phyloP scores from a whole-genome alignment of 1,140 invertebrate genomes.

The Samia ricini region DNA sequence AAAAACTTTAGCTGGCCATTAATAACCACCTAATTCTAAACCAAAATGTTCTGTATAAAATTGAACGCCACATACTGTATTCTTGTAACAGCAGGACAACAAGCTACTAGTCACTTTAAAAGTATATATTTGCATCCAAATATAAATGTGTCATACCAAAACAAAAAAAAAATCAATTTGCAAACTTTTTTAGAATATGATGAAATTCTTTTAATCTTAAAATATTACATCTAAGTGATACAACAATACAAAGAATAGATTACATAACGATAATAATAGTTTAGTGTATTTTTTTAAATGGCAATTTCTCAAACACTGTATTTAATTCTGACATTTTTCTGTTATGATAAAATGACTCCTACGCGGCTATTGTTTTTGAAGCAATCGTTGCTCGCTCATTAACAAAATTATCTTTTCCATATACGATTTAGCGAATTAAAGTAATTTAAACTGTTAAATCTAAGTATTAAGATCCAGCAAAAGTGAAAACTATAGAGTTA shows the following conservation, averaged over 20 bases:
- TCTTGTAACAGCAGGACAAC: no score
- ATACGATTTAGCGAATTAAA: not conserved
- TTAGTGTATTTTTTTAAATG: not conserved
- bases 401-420: not conserved
- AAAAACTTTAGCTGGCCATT: no score
- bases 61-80: no score
- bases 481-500: not conserved
- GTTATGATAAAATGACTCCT: conserved; percentile 44
- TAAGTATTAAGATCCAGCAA: not conserved
- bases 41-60: no score
- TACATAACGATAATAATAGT: not conserved
- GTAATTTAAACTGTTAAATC: not conserved
- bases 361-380: conserved; percentile 39
- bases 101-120: no score
- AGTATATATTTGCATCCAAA: no score
- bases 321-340: conserved; percentile 51
- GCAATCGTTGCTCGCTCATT: not conserved
- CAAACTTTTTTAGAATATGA: not conserved
- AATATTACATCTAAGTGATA: not conserved
- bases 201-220: not conserved
- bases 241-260: not conserved
- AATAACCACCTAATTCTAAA: no score
- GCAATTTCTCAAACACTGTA: conserved; percentile 23
- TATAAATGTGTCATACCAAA: no score
- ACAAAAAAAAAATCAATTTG: not conserved